These are phyloP conservation scores for Trichogramma pretiosum DNA, from an alignment of 1,140 invertebrate genomes.

Conservation along the genomic window DNA sequence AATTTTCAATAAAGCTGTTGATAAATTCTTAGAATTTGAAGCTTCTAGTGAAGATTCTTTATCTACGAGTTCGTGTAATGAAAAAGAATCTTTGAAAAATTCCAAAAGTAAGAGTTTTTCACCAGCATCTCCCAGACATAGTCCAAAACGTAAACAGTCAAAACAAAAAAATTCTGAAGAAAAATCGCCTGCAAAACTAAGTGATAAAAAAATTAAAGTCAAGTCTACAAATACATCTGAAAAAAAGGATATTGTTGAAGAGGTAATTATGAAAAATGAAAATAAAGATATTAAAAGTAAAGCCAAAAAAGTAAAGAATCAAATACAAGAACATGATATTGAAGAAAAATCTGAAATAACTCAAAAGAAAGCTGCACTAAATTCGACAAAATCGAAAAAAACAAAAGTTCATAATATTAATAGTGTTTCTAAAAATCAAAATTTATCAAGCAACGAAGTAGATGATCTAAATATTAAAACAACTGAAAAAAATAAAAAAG, in stretches of 20 bases:
- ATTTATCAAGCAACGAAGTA: slow-evolving; percentile 34
- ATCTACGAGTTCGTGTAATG: neutral
- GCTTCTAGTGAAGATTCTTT: slow-evolving; percentile 59
- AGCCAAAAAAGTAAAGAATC: slow-evolving; percentile 33
- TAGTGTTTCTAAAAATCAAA: slow-evolving; percentile 22
- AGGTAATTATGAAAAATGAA: slow-evolving; percentile 17
- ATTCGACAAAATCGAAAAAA: slow-evolving; percentile 37
- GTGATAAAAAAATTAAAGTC: slow-evolving; percentile 39
- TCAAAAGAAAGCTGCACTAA: slow-evolving; percentile 32
- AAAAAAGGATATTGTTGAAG: slow-evolving; percentile 35
- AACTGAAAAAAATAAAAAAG: slow-evolving; percentile 30
- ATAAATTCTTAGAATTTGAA: slow-evolving; percentile 70
- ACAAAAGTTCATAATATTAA: slow-evolving; percentile 23
- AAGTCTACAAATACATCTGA: slow-evolving; percentile 33
- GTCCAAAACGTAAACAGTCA: slow-evolving; percentile 31
- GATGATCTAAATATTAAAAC: slow-evolving; percentile 31
- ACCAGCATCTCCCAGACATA: slow-evolving; percentile 27
- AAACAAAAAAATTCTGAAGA: slow-evolving; percentile 36
- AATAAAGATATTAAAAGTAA: slow-evolving; percentile 30
- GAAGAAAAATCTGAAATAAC: slow-evolving; percentile 37
- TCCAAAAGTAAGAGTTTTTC: slow-evolving; percentile 26
- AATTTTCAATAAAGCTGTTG: slow-evolving; percentile 68
- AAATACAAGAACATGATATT: slow-evolving; percentile 35
- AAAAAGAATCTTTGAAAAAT: neutral
- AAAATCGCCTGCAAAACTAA: slow-evolving; percentile 31